Percentiles rank a stretch among this genome's conserved stretches.
Conservation (phyloP, 1,140 invertebrate genomes). For the Euura saliciscinereae region DNA sequence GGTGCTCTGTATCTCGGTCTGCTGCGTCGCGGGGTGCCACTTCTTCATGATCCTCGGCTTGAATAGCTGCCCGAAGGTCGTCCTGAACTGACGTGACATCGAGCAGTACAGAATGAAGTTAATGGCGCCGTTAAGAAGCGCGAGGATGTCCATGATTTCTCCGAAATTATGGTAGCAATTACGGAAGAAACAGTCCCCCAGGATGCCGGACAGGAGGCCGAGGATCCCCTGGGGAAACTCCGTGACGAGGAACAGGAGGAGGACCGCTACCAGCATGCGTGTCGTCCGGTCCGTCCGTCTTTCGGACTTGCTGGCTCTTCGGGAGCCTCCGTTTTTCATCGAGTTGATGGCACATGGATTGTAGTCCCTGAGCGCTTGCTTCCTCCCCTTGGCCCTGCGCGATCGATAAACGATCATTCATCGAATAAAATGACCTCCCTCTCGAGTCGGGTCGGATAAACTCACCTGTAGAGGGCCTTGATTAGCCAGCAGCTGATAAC, state of each 20-base stretch:
- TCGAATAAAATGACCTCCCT: background rate
- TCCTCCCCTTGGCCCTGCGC: conserved; percentile 70
- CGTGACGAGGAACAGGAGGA: conserved; percentile 84
- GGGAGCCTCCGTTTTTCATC: conserved; percentile 14
- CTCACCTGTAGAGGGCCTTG: conserved; percentile 66
- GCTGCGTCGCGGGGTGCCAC: conserved; percentile 57
- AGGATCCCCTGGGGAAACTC: conserved; percentile 86
- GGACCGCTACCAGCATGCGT: conserved; percentile 86
- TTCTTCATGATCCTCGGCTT: conserved; percentile 50
- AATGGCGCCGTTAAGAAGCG: conserved; percentile 89
- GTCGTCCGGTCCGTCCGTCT: conserved; percentile 84
- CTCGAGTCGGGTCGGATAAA: background rate
- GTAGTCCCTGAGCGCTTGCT: conserved; percentile 70
- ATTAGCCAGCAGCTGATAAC: conserved; percentile 83
- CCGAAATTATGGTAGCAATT: conserved; percentile 81
- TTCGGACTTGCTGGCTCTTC: conserved; percentile 66
- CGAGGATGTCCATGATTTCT: conserved; percentile 90
- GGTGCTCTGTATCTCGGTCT: conserved; percentile 60
- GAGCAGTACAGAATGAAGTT: conserved; percentile 95
- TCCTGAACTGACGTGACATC: conserved; percentile 92
- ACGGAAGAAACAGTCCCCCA: conserved; percentile 76
- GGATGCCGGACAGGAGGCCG: conserved; percentile 73
- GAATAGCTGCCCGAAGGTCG: conserved; percentile 82
- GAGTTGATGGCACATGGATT: conserved; percentile 59
- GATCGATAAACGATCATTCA: background rate